Percentiles rank a stretch among this genome's conserved stretches.
Conservation (phyloP, 23 tunicate species). For the Trididemnum clinides region DNA sequence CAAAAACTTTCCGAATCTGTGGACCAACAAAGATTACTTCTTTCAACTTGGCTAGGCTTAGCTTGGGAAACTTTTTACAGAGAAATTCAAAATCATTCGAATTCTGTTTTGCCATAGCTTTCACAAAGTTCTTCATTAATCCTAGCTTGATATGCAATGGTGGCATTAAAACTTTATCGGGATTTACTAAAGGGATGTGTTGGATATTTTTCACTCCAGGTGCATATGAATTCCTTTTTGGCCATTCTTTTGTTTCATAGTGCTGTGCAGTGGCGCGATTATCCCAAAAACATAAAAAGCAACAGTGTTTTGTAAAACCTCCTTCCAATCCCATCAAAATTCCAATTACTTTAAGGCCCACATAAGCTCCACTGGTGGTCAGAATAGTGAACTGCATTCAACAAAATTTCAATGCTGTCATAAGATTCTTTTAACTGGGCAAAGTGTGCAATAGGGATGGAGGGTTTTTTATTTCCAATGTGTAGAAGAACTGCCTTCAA, state of each 20-base stretch:
- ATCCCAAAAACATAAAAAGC: slow-evolving; percentile 16
- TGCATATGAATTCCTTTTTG: slow-evolving; percentile 22
- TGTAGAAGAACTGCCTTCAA: slow-evolving; percentile 24
- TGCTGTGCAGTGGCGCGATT: slow-evolving; percentile 29
- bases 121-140: slow-evolving; percentile 34
- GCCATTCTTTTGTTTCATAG: slow-evolving; percentile 36
- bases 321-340: slow-evolving; percentile 20
- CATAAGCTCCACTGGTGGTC: slow-evolving; percentile 39
- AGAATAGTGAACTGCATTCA: background rate
- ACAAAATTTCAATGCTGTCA: slow-evolving; percentile 12
- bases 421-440: slow-evolving; percentile 31
- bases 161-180: slow-evolving; percentile 8
- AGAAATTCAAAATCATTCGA: slow-evolving; percentile 16
- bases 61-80: background rate
- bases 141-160: slow-evolving; percentile 24
- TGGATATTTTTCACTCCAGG: slow-evolving; percentile 6
- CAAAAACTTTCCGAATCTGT: slow-evolving; percentile 20
- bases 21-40: slow-evolving; percentile 31
- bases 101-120: slow-evolving; percentile 13
- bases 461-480: slow-evolving; percentile 16
- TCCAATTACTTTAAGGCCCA: slow-evolving; percentile 25
- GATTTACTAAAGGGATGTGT: slow-evolving; percentile 13
- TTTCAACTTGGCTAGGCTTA: slow-evolving; percentile 12
- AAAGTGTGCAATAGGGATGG: slow-evolving; percentile 43
- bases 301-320: background rate